These are phyloP conservation scores for Charanyca ferruginea DNA, from an alignment of 2,888 invertebrate genomes.

Conservation along the genomic window DNA sequence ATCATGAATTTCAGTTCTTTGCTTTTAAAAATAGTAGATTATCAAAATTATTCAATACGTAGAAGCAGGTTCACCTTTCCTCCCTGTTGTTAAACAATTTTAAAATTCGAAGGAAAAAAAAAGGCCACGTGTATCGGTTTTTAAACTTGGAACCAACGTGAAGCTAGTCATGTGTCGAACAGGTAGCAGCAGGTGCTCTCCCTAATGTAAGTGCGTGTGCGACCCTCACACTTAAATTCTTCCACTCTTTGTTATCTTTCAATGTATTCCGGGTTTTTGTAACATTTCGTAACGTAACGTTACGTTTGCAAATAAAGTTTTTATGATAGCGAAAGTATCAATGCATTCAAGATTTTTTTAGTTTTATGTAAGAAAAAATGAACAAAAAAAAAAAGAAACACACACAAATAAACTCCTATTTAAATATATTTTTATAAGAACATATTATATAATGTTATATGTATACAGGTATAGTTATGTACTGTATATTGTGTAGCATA, in stretches of 20 bases:
- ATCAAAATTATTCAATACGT: not conserved
- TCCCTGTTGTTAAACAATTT: not conserved
- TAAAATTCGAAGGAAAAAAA: slow-evolving; percentile 17
- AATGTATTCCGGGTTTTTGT: slow-evolving; percentile 61
- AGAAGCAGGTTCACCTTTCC: not conserved
- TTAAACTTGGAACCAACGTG: slow-evolving; percentile 42
- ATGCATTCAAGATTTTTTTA: not conserved
- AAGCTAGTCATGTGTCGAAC: slow-evolving; percentile 58
- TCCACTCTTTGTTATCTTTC: slow-evolving; percentile 57
- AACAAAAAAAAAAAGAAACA: not conserved
- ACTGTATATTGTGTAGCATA: too few relatives aligned
- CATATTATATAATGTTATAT: too few relatives aligned
- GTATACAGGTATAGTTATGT: too few relatives aligned
- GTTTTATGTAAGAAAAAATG: not conserved
- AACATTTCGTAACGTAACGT: slow-evolving; percentile 26
- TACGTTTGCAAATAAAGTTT: slow-evolving; percentile 30
- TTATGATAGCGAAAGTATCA: slow-evolving; percentile 14
- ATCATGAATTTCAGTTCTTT: too few relatives aligned
- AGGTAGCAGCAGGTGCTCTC: slow-evolving; percentile 83
- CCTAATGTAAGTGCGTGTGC: slow-evolving; percentile 60
- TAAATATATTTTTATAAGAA: too few relatives aligned
- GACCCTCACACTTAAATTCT: slow-evolving; percentile 58
- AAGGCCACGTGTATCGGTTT: not conserved
- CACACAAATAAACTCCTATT: too few relatives aligned
- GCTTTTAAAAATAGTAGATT: too few relatives aligned